These are phyloP conservation scores for Physocephala rufipes DNA, from an alignment of 2,888 invertebrate species.

Conservation along the genomic window DNA sequence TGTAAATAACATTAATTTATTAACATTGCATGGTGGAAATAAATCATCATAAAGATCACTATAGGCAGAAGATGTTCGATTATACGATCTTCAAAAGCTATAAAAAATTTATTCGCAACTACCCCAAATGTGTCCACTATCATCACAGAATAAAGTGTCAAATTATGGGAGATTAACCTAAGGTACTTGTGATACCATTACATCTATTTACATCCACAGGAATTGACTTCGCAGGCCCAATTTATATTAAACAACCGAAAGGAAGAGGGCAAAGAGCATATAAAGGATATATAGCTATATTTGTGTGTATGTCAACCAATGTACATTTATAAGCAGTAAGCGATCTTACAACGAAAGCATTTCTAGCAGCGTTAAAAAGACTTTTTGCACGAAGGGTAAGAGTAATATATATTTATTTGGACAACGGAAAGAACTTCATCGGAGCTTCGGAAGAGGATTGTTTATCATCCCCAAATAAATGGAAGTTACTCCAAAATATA, in stretches of 20 bases:
- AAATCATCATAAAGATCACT: too few species aligned
- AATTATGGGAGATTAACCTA: slow-evolving; percentile 16
- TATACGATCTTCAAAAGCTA: too few species aligned
- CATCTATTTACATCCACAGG: too few species aligned
- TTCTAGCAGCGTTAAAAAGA: slow-evolving; percentile 8
- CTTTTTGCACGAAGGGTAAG: neutral
- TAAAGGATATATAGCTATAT: slow-evolving; percentile 16
- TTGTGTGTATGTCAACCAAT: slow-evolving; percentile 17
- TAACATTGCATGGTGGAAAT: slow-evolving; percentile 25
- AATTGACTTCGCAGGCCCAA: neutral
- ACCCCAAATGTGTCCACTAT: too few species aligned
- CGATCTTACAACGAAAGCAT: neutral
- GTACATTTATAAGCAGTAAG: slow-evolving; percentile 18
- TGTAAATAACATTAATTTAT: slow-evolving; percentile 9
- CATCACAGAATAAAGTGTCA: slow-evolving; percentile 3
- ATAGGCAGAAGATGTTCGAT: neutral
- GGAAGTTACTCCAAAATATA: neutral
- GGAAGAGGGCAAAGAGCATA: slow-evolving; percentile 11
- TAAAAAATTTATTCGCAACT: too few species aligned
- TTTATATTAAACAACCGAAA: neutral
- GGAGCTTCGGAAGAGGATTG: slow-evolving; percentile 9
- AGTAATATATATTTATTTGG: neutral
- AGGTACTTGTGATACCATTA: neutral
- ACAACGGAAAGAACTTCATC: slow-evolving; percentile 15
- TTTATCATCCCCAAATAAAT: neutral